Evolutionary conservation across 2,888 invertebrate genomes (phyloP).

Genomic region (Agelastica alni): DNA sequence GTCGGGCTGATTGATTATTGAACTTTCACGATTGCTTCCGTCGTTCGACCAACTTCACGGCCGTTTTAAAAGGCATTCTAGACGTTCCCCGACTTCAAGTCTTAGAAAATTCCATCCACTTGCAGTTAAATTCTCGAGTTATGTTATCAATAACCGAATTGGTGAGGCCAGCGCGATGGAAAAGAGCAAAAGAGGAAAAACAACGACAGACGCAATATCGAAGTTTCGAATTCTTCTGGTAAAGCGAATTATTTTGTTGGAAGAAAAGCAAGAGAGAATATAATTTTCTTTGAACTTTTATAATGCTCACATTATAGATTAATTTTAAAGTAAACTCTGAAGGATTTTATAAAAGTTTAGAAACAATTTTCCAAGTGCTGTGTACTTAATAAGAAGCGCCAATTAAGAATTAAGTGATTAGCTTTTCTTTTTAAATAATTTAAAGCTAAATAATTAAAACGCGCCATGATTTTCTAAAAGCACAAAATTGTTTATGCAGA

Average conservation of each 20-base stretch:
- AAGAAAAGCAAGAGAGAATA: slow-evolving; percentile 6
- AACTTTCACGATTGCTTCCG: slow-evolving; percentile 11
- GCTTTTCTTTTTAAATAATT: too few relatives aligned
- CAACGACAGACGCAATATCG: slow-evolving; percentile 17
- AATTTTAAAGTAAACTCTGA: slow-evolving; percentile 7
- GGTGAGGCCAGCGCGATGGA: slow-evolving; percentile 11
- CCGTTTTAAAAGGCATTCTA: slow-evolving; percentile 17
- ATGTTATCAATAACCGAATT: slow-evolving; percentile 19
- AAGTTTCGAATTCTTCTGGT: slow-evolving; percentile 15
- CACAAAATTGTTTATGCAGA: too few relatives aligned
- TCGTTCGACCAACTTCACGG: slow-evolving; percentile 16
- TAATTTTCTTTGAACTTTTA: slow-evolving; percentile 18
- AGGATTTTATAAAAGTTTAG: neutral
- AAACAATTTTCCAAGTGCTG: neutral
- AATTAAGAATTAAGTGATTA: too few relatives aligned
- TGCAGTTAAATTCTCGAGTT: slow-evolving; percentile 19
- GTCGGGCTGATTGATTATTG: slow-evolving; percentile 15
- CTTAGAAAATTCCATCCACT: slow-evolving; percentile 19
- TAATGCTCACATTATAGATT: slow-evolving; percentile 3
- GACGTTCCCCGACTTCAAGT: slow-evolving; percentile 10
- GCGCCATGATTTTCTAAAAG: too few relatives aligned
- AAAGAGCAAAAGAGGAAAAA: slow-evolving; percentile 7
- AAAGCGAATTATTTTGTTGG: slow-evolving; percentile 1
- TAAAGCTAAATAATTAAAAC: too few relatives aligned
- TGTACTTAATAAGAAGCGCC: neutral